Conservation (phyloP, 2,113 vertebrate genomes). For the Toxotes jaculatrix region DNA sequence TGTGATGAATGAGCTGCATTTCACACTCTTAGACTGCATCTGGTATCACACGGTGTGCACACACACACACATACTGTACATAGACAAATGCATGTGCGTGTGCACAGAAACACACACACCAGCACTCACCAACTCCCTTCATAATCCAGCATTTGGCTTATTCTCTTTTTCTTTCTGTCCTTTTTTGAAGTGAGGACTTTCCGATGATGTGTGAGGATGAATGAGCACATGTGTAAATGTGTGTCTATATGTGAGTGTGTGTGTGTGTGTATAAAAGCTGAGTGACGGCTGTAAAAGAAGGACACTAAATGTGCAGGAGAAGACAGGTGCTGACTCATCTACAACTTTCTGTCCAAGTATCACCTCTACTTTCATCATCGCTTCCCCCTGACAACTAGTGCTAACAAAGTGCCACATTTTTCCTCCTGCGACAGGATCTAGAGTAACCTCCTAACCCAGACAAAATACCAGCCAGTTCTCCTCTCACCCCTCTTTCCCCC, state of each 20-base stretch:
- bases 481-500: background rate
- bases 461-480: slow-evolving; percentile 13
- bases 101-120: slow-evolving; percentile 19
- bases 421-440: background rate
- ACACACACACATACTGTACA: slow-evolving; percentile 8
- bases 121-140: background rate
- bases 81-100: background rate
- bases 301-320: slow-evolving; percentile 1
- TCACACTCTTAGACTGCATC: slow-evolving; percentile 52
- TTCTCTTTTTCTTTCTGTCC: slow-evolving; percentile 22
- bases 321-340: slow-evolving; percentile 49
- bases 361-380: slow-evolving; percentile 31
- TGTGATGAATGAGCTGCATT: slow-evolving; percentile 72
- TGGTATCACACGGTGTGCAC: slow-evolving; percentile 27
- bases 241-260: background rate
- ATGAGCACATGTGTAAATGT: background rate
- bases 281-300: slow-evolving; percentile 9
- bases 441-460: slow-evolving; percentile 25
- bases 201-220: slow-evolving; percentile 14
- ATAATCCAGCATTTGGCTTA: background rate
- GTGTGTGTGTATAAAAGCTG: background rate
- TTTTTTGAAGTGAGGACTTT: slow-evolving; percentile 20
- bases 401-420: slow-evolving; percentile 40
- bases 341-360: slow-evolving; percentile 32
- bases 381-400: slow-evolving; percentile 27